phyloP scores from a whole-genome alignment of 1,140 invertebrate species.

The Lepidostoma basale region DNA sequence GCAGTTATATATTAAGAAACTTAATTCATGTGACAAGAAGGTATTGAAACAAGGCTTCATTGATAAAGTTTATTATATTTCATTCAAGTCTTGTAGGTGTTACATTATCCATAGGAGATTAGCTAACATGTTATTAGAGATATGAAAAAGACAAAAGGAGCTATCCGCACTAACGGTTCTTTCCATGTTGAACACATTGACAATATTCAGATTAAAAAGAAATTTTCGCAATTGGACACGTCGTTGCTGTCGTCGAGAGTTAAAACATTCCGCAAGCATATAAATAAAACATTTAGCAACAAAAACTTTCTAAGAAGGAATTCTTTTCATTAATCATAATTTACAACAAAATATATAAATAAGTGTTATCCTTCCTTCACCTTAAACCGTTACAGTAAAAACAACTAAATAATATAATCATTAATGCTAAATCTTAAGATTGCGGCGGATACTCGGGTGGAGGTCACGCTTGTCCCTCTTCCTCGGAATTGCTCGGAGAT shows the following conservation, averaged over 20 bases:
- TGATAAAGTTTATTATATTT: slow-evolving; percentile 27
- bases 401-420: slow-evolving; percentile 39
- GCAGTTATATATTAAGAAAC: too few relatives aligned
- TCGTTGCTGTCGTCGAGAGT: slow-evolving; percentile 17
- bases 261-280: slow-evolving; percentile 25
- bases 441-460: slow-evolving; percentile 26
- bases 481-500: slow-evolving; percentile 26
- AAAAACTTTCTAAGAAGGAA: slow-evolving; percentile 30
- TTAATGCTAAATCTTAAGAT: slow-evolving; percentile 33
- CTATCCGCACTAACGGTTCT: background rate
- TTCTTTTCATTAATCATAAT: slow-evolving; percentile 35
- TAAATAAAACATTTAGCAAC: slow-evolving; percentile 39
- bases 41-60: background rate
- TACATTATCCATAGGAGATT: slow-evolving; percentile 23
- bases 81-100: slow-evolving; percentile 24
- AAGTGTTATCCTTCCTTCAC: slow-evolving; percentile 37
- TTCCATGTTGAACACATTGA: background rate
- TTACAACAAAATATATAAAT: slow-evolving; percentile 40
- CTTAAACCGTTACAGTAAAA: slow-evolving; percentile 36
- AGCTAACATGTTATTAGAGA: slow-evolving; percentile 6
- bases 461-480: slow-evolving; percentile 33
- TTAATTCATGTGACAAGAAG: background rate
- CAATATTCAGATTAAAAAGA: slow-evolving; percentile 10
- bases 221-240: background rate
- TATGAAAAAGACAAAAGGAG: slow-evolving; percentile 22